Percentiles rank a stretch among this genome's conserved stretches.
Evolutionary conservation across 1,140 invertebrate species (phyloP).

Genomic region (Hermetia illucens): DNA sequence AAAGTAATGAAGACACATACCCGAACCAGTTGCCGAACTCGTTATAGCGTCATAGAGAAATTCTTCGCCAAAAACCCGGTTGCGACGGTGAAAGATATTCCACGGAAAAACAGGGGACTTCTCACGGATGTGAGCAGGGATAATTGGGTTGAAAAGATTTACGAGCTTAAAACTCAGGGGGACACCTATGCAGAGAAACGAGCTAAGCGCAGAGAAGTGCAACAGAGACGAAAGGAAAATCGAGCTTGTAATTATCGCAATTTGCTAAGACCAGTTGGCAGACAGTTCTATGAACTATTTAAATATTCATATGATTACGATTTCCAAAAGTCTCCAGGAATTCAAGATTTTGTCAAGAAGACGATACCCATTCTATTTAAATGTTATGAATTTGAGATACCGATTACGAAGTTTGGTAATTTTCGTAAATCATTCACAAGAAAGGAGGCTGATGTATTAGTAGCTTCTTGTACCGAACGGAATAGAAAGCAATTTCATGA

Average conservation of each 20-base stretch:
- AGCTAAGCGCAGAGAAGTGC: neutral
- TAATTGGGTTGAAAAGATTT: constrained; percentile 21
- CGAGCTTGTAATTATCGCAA: constrained; percentile 2
- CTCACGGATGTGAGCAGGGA: constrained; percentile 13
- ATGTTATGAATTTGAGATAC: neutral
- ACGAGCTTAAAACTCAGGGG: constrained; percentile 9
- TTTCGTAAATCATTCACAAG: constrained; percentile 1
- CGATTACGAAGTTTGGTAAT: neutral
- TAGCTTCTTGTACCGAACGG: constrained; percentile 6
- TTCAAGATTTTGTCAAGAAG: neutral
- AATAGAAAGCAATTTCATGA: constrained; percentile 6
- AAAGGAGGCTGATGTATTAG: constrained; percentile 5
- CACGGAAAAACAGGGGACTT: constrained; percentile 10
- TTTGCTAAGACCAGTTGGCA: constrained; percentile 2
- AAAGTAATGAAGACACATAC: constrained; percentile 28
- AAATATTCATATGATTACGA: constrained; percentile 20
- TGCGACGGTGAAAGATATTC: constrained; percentile 19
- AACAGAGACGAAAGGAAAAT: constrained; percentile 3
- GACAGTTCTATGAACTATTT: constrained; percentile 14
- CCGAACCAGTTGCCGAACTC: constrained; percentile 34
- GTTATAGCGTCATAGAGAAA: constrained; percentile 27
- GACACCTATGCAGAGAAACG: constrained; percentile 9
- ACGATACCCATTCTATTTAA: neutral
- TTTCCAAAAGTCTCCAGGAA: constrained; percentile 6
- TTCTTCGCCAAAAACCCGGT: constrained; percentile 26